phyloP scores from a whole-genome alignment of 1,140 invertebrate genomes.

The Nasonia longicornis region DNA sequence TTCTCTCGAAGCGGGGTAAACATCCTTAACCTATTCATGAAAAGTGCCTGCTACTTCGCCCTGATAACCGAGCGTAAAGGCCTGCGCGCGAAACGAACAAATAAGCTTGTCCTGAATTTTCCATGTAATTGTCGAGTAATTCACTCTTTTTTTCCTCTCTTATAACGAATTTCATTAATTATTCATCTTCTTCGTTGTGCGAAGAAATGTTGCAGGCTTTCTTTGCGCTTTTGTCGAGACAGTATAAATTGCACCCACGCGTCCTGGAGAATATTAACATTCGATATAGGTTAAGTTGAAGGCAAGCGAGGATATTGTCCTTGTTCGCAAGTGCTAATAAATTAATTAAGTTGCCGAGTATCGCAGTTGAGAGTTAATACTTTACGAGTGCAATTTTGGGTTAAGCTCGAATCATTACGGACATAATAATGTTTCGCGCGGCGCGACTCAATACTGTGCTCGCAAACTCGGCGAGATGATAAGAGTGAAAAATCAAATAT shows the following conservation, averaged over 20 bases:
- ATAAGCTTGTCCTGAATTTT: too few species aligned
- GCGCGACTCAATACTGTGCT: neutral
- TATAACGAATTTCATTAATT: too few species aligned
- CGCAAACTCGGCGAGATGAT: neutral
- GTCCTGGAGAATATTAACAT: neutral
- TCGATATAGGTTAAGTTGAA: neutral
- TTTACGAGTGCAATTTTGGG: constrained; percentile 23
- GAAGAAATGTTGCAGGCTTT: too few species aligned
- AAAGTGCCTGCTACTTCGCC: neutral
- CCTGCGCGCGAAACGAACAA: neutral
- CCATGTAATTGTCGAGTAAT: too few species aligned
- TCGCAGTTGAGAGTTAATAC: constrained; percentile 23
- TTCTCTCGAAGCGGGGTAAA: constrained; percentile 18
- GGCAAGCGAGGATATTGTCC: neutral
- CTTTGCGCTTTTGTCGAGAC: too few species aligned
- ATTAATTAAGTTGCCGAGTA: constrained; percentile 16
- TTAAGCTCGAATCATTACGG: constrained; percentile 5
- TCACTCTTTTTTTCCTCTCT: too few species aligned
- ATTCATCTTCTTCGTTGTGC: too few species aligned
- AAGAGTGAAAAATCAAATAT: too few species aligned
- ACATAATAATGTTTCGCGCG: neutral
- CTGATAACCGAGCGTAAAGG: neutral
- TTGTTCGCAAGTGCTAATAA: constrained; percentile 13
- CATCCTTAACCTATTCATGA: constrained; percentile 31
- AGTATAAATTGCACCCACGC: too few species aligned